phyloP scores from a whole-genome alignment of 2,113 vertebrate species.

The Telmatochromis brichardi region DNA sequence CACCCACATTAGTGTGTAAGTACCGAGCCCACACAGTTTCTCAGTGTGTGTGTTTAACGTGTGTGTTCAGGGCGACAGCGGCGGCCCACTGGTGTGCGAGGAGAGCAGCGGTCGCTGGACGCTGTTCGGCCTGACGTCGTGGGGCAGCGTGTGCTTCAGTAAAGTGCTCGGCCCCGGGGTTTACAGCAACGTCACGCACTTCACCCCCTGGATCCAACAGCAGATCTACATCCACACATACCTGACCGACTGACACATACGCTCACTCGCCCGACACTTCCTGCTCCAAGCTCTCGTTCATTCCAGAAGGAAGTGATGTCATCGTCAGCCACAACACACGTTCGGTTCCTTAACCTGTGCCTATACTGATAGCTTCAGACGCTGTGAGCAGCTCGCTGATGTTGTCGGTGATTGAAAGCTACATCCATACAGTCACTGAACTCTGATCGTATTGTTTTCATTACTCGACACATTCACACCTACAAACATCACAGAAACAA shows the following conservation, averaged over 20 bases:
- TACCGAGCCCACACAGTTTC: accelerated
- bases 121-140: conserved; percentile 87
- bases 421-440: accelerated
- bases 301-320: conserved; percentile 44
- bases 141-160: conserved; percentile 90
- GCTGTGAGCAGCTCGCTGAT: neutral
- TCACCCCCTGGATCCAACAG: conserved; percentile 84
- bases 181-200: conserved; percentile 90
- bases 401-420: neutral
- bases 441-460: accelerated
- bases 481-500: neutral
- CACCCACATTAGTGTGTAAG: accelerated
- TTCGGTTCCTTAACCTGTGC: conserved; percentile 3
- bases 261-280: neutral
- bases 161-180: conserved; percentile 87
- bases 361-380: conserved; percentile 11
- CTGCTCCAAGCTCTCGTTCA: neutral
- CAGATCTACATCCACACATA: conserved; percentile 89
- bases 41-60: neutral
- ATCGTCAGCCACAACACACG: neutral
- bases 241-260: conserved; percentile 60
- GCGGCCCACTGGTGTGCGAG: conserved; percentile 87
- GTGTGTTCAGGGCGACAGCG: conserved; percentile 70
- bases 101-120: conserved; percentile 74
- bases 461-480: neutral